These are phyloP conservation scores for Echinometra lucunter DNA, from an alignment of 53 echinoderm and acorn worm genomes.

Conservation along the genomic window DNA sequence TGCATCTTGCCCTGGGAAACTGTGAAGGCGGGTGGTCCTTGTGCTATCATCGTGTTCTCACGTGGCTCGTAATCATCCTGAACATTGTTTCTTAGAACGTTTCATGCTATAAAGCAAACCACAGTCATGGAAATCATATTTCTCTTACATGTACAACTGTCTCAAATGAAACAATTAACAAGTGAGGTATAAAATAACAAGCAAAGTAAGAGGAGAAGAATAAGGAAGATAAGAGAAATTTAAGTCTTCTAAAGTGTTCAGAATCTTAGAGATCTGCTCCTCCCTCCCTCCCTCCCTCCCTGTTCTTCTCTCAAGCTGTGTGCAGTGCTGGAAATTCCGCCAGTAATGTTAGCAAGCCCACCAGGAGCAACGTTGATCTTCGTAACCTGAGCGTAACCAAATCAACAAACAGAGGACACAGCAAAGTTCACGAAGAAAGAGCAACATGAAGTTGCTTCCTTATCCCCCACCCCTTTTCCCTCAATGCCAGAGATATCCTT, in stretches of 20 bases:
- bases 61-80: background rate
- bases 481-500: background rate
- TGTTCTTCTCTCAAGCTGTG: background rate
- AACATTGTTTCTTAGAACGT: slow-evolving; percentile 5
- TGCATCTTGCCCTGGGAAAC: slow-evolving; percentile 38
- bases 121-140: background rate
- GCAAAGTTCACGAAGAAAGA: background rate
- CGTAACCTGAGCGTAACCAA: slow-evolving; percentile 51
- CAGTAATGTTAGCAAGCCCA: slow-evolving; percentile 3
- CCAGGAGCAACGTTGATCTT: slow-evolving; percentile 17
- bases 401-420: slow-evolving; percentile 41
- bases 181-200: background rate
- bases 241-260: background rate
- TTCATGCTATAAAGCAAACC: background rate
- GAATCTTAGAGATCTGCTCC: background rate
- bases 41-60: background rate
- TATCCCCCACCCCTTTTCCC: background rate
- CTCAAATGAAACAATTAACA: background rate
- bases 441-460: background rate
- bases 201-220: background rate
- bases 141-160: background rate
- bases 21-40: slow-evolving; percentile 38
- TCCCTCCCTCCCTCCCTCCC: background rate
- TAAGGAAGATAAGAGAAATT: background rate
- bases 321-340: slow-evolving; percentile 36